phyloP scores from a whole-genome alignment of 2,888 invertebrate genomes.

The Beris morrisii region DNA sequence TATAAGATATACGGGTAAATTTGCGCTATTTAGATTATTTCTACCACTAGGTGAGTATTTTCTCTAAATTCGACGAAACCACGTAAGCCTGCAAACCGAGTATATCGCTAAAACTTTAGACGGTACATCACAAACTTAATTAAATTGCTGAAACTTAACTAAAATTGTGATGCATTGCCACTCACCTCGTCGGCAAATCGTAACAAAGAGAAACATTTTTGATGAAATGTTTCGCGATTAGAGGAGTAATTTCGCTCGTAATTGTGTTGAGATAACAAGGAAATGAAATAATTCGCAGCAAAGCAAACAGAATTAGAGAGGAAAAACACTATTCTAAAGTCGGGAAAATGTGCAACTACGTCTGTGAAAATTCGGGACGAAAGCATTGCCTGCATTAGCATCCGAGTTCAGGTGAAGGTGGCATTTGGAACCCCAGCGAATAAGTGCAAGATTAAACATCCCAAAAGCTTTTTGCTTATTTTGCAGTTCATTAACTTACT shows the following conservation, averaged over 20 bases:
- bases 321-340: slow-evolving; percentile 28
- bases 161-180: too few relatives aligned
- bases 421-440: background rate
- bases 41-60: too few relatives aligned
- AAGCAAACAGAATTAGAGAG: slow-evolving; percentile 32
- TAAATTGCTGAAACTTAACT: too few relatives aligned
- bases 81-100: too few relatives aligned
- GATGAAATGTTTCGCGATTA: slow-evolving; percentile 30
- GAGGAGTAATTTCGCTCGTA: slow-evolving; percentile 31
- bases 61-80: too few relatives aligned
- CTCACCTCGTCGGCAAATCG: slow-evolving; percentile 1
- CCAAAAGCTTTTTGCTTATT: slow-evolving; percentile 29
- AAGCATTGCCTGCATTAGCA: slow-evolving; percentile 24
- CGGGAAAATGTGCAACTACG: slow-evolving; percentile 11
- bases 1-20: too few relatives aligned
- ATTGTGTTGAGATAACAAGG: slow-evolving; percentile 30
- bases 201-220: slow-evolving; percentile 12
- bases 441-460: slow-evolving; percentile 27
- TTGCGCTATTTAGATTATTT: too few relatives aligned
- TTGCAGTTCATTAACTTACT: slow-evolving; percentile 29
- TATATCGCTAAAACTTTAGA: too few relatives aligned
- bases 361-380: background rate
- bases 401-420: background rate
- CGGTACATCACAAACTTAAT: too few relatives aligned
- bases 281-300: slow-evolving; percentile 32